Base-by-base conservation (phyloP, 2,888 invertebrate species). In the Punctoribates punctum region DNA sequence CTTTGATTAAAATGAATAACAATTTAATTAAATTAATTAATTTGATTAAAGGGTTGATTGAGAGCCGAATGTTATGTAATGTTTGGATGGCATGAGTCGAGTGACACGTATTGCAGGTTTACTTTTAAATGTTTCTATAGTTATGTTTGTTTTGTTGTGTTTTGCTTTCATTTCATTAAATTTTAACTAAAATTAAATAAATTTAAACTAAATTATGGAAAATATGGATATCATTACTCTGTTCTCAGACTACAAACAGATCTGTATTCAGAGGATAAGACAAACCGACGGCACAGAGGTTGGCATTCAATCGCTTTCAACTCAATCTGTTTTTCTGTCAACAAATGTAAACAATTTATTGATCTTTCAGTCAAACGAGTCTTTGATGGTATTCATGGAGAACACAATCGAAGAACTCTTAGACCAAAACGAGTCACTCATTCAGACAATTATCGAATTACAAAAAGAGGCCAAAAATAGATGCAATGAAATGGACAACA, bases 381-480 rank as follows among this genome's bases (percentile, higher is more conserved):
- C 77, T 48, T 79, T 79, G 54, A 20, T 77, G 34, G n/a, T 13
- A 54, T 76, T 78, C 62, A 73, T 80, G 73, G 51, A 77, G 62
- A 76, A 74, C 42, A 78, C 77, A 72, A 23, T 79, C n/a, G 42
- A 76, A 23, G 75, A 79, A 23, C 73, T 80, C 8, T 73, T 77
- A 62, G 80, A 80, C n/a, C 80, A 80, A 70, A 80, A 80, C 76
- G 78, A 78, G 57, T 74, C 76, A 23, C 77, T 80, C 51, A 74
- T 79, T 27, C 65, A 77, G 75, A 79, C 78, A 11, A 48, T 79
- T 60, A 42, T 77, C 17, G 79, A 80, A 67, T 73, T 79, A 38
- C 78, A 80, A 65, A 76, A 77, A 72, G 79, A 78, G 77, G 77
- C 79, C 51, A 75, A 76, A 42, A 75, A 78, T 51, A 74, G 79